Evolutionary conservation across 2,113 vertebrate species (phyloP).

Genomic region (Heptranchias perlo): DNA sequence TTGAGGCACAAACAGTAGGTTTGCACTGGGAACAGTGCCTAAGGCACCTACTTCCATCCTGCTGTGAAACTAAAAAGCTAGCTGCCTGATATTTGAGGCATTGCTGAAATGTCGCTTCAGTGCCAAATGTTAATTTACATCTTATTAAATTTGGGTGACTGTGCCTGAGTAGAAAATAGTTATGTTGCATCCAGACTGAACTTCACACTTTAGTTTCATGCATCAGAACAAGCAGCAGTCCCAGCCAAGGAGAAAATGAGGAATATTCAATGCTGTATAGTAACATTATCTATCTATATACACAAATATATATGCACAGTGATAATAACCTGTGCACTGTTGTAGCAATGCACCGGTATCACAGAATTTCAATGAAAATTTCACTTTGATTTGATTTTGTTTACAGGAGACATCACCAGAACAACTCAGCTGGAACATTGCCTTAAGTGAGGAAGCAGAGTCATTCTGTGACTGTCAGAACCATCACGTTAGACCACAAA

Average conservation of each 20-base stretch:
- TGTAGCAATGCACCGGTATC: neutral
- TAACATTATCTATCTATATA: neutral
- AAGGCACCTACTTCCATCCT: neutral
- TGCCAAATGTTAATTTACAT: constrained; percentile 1
- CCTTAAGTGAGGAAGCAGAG: neutral
- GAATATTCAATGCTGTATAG: neutral
- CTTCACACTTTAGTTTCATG: neutral
- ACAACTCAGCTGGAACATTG: neutral
- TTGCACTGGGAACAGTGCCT: neutral
- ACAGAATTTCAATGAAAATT: neutral
- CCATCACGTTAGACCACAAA: neutral
- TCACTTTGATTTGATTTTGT: neutral
- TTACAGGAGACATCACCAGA: neutral
- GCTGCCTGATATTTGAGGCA: neutral
- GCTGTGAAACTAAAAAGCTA: neutral
- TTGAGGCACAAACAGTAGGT: neutral
- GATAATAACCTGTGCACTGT: neutral
- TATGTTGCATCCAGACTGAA: neutral
- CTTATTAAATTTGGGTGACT: constrained; percentile 17
- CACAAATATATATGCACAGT: neutral
- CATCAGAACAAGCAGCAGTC: neutral
- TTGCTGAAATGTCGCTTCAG: neutral
- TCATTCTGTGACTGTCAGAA: constrained; percentile 23
- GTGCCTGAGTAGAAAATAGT: constrained; percentile 5
- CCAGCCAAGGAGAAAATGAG: neutral